Evolutionary conservation across 2,797 vertebrate genomes (phyloP).

Genomic region (Hapalemur alaotrensis): DNA sequence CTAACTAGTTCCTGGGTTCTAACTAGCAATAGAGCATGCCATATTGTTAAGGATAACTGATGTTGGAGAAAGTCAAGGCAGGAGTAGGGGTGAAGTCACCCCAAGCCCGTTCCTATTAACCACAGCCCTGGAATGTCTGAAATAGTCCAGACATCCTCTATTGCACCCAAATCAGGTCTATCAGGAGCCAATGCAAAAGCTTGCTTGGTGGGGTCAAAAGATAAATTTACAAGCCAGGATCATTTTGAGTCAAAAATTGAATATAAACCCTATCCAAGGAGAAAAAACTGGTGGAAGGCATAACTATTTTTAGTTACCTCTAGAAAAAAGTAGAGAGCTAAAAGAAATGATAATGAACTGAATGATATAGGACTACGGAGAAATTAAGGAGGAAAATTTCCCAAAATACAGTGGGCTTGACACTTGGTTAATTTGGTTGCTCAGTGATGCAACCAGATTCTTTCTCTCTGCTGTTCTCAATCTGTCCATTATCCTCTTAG

Average conservation of each 20-base stretch:
- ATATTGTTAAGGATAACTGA: not conserved
- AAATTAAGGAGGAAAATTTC: not conserved
- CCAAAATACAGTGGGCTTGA: not conserved
- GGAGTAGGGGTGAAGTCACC: not conserved
- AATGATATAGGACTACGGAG: not conserved
- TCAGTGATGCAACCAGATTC: not conserved
- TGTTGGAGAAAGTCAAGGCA: not conserved
- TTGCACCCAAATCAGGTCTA: not conserved
- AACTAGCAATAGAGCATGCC: not conserved
- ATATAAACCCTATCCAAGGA: not conserved
- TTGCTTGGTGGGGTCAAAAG: not conserved
- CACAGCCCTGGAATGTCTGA: not conserved
- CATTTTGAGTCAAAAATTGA: not conserved
- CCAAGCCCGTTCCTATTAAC: not conserved
- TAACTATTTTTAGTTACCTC: not conserved
- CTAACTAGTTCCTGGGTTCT: not conserved
- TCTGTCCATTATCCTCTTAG: not conserved
- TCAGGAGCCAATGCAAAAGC: not conserved
- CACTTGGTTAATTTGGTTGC: not conserved
- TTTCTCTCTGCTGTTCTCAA: not conserved
- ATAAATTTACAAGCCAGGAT: not conserved
- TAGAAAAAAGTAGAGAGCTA: not conserved
- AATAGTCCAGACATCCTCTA: not conserved
- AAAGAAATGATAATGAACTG: not conserved
- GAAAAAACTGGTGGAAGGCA: not conserved